Base-by-base conservation (phyloP, 2,113 vertebrate species). In the Grammomys dolichurus region DNA sequence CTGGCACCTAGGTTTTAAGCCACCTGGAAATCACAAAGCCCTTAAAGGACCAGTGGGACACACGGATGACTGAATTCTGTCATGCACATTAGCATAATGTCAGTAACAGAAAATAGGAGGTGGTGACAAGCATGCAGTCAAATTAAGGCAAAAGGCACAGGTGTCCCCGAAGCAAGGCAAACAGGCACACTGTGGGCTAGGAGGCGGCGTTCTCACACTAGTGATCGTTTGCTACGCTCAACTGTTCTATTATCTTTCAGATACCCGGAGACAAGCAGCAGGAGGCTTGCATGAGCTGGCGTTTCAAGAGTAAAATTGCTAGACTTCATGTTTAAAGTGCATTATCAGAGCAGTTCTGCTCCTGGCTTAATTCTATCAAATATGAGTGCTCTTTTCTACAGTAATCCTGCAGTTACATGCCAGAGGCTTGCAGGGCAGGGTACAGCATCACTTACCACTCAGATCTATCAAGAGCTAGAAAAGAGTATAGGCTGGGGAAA, bases 31-130 rank as follows among this genome's bases (percentile, higher is more conserved):
- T 51, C 65, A 76, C 2, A 46, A 43, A 70, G n/a, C 63, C 67
- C 75, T 58, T 5, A 36, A 31, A 80, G 60, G 31, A 24, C 26
- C 17, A 43, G 3, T 14, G 1, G 14, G 67, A 51, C 24, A 54
- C 19, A 11, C 2, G 6, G 31, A 28, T 2, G n/a, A 48, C 2
- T 17, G 54, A 84, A 65, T 12, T 36, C 46, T 58, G 77, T 72
- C 80, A 4, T 3, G 43, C 1, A 0, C 51, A 43, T 54, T 20
- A 2, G 2, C 80, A 65, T 36, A 65, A 1, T 8, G 5, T 20
- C 31, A 51, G 80, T 26, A 65, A n/a, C 58, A 82, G 48, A 73
- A 75, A 96, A 58, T 24, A 4, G 43, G 73, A 26, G 19, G 16
- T 24, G 48, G 31, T 76, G 14, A 17, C 4, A 72, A 9, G 19